Base-by-base conservation (phyloP, 1,140 invertebrate genomes). In the Bradynema listronoti region DNA sequence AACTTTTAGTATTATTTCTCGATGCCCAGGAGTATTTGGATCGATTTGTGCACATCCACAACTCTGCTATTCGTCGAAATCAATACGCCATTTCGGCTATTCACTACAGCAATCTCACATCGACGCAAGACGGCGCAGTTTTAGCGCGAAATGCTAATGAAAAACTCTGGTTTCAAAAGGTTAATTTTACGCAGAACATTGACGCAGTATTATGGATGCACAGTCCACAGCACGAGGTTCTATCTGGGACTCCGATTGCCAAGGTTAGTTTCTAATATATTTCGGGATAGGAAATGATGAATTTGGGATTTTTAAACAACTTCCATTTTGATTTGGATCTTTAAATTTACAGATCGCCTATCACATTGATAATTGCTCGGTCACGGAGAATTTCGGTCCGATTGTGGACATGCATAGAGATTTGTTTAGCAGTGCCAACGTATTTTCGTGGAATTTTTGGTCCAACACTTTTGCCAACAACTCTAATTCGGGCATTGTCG, bases 371-470 rank as follows among this genome's bases (percentile, higher is more conserved):
- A 77, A 77, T 51, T 77, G 76, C 55, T 78, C 76, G 24, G 85
- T 85, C 0, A 86, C 88, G 66, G 92, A 93, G 78, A 87, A 87
- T 0, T 84, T 83, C 74, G 90, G 78, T 1, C 58, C 87, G 1
- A 86, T 94, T 61, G 82, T 84, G 54, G 91, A 94, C 66, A 87
- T 88, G 68, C 89, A 88, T 45, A 85, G 89, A 69, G 90, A 95
- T 78, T 83, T 92, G 65, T 84, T 89, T 57, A 86, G 88, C 56
- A 91, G 89, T 0, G 92, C 92, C 71, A 95, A 94, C 81, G 80
- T 95, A 0, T 95, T 90, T 79, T 90, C 94, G 74, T 95, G 92
- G 84, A 83, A 88, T 25, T 78, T 95, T 30, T 86, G 88, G 80
- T 89, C 90, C 69, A 88, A 88, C 64, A 87, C 87, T 0, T 84